These are phyloP conservation scores for Toxotes jaculatrix DNA, from an alignment of 2,113 vertebrate species.

Conservation along the genomic window DNA sequence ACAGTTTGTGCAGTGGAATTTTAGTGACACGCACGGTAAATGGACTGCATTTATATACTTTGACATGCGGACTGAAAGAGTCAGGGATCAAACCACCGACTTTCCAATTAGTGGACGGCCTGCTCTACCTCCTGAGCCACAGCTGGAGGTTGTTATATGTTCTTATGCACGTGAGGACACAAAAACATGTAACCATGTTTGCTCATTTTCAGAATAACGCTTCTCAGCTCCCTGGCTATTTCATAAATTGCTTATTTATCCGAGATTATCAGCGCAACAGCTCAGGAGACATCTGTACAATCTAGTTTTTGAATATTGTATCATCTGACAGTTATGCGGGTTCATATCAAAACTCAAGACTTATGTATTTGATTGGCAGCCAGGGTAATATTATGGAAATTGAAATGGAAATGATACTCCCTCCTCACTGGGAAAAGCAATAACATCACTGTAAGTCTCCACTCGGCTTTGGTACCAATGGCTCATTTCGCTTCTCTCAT, in stretches of 20 bases:
- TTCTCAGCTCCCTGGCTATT: background rate
- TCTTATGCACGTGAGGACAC: background rate
- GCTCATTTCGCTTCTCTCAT: constrained; percentile 18
- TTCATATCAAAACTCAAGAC: constrained; percentile 22
- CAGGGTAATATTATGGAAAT: constrained; percentile 29
- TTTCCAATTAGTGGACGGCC: no score
- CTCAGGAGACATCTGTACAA: background rate
- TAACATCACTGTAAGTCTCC: constrained; percentile 2
- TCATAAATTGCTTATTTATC: constrained; percentile 15
- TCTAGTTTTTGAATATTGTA: constrained; percentile 22
- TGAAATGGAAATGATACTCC: constrained; percentile 36
- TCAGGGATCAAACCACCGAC: no score
- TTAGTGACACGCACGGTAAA: background rate
- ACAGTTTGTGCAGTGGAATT: constrained; percentile 6
- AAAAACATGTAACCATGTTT: background rate
- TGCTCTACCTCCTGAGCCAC: no score
- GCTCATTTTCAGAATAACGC: background rate
- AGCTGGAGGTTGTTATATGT: no score
- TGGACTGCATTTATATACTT: no score
- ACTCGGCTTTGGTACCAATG: constrained; percentile 26
- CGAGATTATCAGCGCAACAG: constrained; percentile 11
- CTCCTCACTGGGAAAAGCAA: constrained; percentile 12
- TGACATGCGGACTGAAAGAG: no score
- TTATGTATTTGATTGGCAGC: constrained; percentile 43
- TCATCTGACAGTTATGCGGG: constrained; percentile 8